Evolutionary conservation across 2,888 invertebrate genomes (phyloP), one percentile per base, ranked within the genome.

Genomic region (Machimus atricapillus): DNA sequence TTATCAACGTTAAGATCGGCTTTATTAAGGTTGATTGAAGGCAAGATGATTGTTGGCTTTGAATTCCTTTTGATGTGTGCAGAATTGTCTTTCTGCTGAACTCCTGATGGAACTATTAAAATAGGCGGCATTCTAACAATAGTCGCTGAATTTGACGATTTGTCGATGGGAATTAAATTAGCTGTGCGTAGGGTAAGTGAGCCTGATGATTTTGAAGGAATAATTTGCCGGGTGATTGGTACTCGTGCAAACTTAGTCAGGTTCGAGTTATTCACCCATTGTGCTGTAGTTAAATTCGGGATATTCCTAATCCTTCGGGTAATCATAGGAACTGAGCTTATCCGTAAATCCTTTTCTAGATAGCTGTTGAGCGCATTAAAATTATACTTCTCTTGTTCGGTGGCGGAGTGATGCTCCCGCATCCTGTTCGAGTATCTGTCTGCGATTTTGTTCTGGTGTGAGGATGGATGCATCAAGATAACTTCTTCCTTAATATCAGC

Each of bases 41-140:
- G 88, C 40, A 89, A 23, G 2, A 86, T 78, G 27, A 88, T 56
- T 82, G 82, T 52, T 31, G 87, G 83, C 40, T 81, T 56, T 81
- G 43, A 86, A 76, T 56, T 78, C 16, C 37, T 23, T 43, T 43
- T 76, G n/a, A 23, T 6, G 27, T 5, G 40, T 27, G 27, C 31
- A 16, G 37, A 31, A 52, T 34, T 85, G 23, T 58, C 34, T 6
- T n/a, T 77, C n/a, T 88, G 82, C 73, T 87, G 73, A 2, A 31
- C 86, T 14, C 90, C 91, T 3, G 91, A 90, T 87, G 92, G 91
- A 27, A 92, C 86, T 0, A 92, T 91, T 0, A 92, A 89, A 74
- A 92, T 92, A 8, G 92, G 92, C 2, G 92, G 92, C 92, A 92
- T 92, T 56, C 91, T 88, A 16, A 89, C 34, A 0, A 88, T 87